Conservation (phyloP, 2,113 vertebrate genomes). For the Dipodomys spectabilis region DNA sequence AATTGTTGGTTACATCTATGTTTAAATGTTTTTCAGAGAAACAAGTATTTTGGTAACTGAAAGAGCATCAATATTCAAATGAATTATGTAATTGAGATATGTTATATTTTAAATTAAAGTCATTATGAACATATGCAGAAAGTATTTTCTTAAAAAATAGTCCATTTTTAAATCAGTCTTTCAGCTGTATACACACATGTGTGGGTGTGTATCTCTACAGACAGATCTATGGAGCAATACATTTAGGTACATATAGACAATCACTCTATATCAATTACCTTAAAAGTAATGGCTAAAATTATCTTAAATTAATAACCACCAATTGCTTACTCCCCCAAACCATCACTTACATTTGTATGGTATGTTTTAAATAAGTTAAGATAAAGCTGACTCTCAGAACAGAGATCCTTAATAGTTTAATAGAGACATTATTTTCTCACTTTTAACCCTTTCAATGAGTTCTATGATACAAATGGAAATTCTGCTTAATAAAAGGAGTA, state of each 20-base stretch:
- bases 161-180: constrained; percentile 71
- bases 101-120: constrained; percentile 78
- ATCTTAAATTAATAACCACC: constrained; percentile 58
- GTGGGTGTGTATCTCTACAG: constrained; percentile 16
- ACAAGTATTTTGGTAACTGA: constrained; percentile 64
- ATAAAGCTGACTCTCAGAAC: constrained; percentile 2
- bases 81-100: constrained; percentile 78
- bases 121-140: constrained; percentile 54
- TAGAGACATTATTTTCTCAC: constrained; percentile 31
- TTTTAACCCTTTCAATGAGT: constrained; percentile 46
- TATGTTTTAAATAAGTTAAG: constrained; percentile 48
- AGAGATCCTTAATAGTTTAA: background rate
- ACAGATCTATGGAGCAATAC: constrained; percentile 47
- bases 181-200: constrained; percentile 78
- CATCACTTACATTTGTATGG: constrained; percentile 55
- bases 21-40: constrained; percentile 57
- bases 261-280: constrained; percentile 66
- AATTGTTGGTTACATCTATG: constrained; percentile 26
- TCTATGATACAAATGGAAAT: background rate
- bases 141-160: constrained; percentile 51
- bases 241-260: constrained; percentile 30
- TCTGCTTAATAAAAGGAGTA: constrained; percentile 20
- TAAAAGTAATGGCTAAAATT: constrained; percentile 80
- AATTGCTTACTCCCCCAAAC: background rate
- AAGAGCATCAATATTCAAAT: constrained; percentile 76